These are phyloP conservation scores for Neoascia interrupta DNA, from an alignment of 2,888 invertebrate species.

Conservation along the genomic window DNA sequence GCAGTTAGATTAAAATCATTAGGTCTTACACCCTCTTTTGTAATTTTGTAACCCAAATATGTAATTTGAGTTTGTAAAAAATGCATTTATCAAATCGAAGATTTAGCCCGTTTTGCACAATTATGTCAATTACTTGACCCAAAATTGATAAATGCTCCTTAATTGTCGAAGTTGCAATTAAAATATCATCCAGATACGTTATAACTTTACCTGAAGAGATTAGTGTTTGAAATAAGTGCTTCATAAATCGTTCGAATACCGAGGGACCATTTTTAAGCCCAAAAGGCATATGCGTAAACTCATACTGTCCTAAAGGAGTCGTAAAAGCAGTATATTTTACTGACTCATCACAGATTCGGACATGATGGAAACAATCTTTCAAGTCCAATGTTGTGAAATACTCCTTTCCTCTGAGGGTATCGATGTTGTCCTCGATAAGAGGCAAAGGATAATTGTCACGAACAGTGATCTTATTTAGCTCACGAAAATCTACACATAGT, in stretches of 20 bases:
- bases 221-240: neutral
- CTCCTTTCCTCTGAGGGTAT: slow-evolving; percentile 27
- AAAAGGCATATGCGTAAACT: slow-evolving; percentile 71
- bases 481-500: slow-evolving; percentile 23
- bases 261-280: slow-evolving; percentile 63
- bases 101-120: neutral
- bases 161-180: slow-evolving; percentile 21
- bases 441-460: slow-evolving; percentile 10
- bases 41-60: slow-evolving; percentile 1
- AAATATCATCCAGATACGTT: slow-evolving; percentile 14
- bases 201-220: slow-evolving; percentile 17
- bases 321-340: slow-evolving; percentile 36
- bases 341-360: slow-evolving; percentile 10
- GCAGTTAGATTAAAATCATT: slow-evolving; percentile 2
- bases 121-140: neutral
- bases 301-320: slow-evolving; percentile 5
- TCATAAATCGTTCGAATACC: slow-evolving; percentile 13
- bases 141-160: slow-evolving; percentile 3
- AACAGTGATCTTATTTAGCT: slow-evolving; percentile 30
- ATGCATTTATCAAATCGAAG: slow-evolving; percentile 37
- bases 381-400: slow-evolving; percentile 30
- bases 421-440: slow-evolving; percentile 26
- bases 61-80: slow-evolving; percentile 23
- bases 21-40: neutral
- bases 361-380: slow-evolving; percentile 27